A percentile compares a stretch with the other conserved stretches of the same genome.
Evolutionary conservation across 2,113 vertebrate genomes (phyloP).

Genomic region (Centropus unirufus): DNA sequence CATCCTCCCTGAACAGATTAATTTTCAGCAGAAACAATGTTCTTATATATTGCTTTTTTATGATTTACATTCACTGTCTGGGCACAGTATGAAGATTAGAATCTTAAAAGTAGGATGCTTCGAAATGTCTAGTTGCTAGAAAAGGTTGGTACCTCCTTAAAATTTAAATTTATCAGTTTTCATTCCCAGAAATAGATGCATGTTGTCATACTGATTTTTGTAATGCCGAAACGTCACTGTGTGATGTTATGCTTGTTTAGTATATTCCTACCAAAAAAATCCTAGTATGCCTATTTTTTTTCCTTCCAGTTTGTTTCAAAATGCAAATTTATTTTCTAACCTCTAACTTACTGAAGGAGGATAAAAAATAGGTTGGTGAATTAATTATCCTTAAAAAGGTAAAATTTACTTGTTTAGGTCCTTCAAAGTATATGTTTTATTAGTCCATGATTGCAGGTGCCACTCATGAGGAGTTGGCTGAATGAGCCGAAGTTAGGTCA

Average conservation of each 20-base stretch:
- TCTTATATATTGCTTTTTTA: background rate
- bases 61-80: background rate
- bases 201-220: background rate
- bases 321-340: background rate
- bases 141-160: background rate
- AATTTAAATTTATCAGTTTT: background rate
- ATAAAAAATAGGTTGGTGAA: background rate
- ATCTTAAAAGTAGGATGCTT: background rate
- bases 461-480: background rate
- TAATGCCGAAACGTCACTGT: background rate
- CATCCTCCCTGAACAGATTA: background rate
- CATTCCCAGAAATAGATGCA: background rate
- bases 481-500: background rate
- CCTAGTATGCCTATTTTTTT: background rate
- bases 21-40: background rate
- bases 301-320: background rate
- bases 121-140: background rate
- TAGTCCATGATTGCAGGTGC: background rate
- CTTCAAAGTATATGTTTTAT: background rate
- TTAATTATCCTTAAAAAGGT: background rate
- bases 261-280: background rate
- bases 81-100: background rate
- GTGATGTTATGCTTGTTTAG: background rate
- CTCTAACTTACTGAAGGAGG: background rate
- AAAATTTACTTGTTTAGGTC: background rate